Percentiles rank a stretch among this genome's conserved stretches.
phyloP scores from a whole-genome alignment of 2,113 vertebrate species.

The Mormyrus lacerda region DNA sequence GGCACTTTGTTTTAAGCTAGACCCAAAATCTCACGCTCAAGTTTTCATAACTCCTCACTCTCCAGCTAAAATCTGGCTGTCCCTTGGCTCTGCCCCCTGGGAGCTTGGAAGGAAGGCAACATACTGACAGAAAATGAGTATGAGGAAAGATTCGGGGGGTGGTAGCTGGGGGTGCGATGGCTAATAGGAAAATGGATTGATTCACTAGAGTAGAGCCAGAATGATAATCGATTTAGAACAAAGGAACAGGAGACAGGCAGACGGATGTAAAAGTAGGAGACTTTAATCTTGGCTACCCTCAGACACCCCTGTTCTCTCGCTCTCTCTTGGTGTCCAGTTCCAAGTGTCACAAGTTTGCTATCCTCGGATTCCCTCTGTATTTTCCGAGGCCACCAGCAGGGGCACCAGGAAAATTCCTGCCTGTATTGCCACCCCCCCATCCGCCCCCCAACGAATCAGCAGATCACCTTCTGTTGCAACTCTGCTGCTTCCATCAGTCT shows the following conservation, averaged over 20 bases:
- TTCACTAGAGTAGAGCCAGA: background rate
- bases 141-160: constrained; percentile 1
- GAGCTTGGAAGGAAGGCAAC: background rate
- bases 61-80: background rate
- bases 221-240: background rate
- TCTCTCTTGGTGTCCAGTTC: background rate
- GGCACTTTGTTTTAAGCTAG: background rate
- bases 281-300: background rate
- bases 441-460: background rate
- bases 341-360: background rate
- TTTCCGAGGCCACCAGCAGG: background rate
- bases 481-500: background rate
- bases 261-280: background rate
- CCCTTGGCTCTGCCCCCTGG: background rate
- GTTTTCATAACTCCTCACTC: constrained; percentile 14
- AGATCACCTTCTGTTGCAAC: background rate
- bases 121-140: background rate
- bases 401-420: background rate
- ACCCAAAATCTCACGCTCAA: constrained; percentile 3
- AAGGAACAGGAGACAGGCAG: background rate
- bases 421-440: background rate
- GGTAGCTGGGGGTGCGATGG: background rate
- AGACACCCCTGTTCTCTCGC: background rate
- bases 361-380: background rate
- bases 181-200: background rate